These are phyloP conservation scores for Lates calcarifer DNA, from an alignment of 2,113 vertebrate species.

Conservation along the genomic window DNA sequence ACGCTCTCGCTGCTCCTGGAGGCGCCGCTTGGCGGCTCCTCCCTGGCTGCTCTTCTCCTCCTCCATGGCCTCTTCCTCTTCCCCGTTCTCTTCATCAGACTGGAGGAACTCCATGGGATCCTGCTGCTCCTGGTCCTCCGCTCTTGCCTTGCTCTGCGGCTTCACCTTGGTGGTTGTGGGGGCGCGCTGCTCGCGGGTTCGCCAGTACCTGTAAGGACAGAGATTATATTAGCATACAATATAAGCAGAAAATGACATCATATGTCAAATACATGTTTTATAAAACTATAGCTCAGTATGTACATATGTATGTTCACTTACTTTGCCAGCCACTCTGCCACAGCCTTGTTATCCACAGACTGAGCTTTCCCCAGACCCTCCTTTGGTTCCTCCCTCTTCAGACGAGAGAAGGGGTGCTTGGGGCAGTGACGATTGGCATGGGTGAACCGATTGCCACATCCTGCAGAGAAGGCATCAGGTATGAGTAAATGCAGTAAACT, in stretches of 20 bases:
- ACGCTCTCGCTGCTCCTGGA: conserved; percentile 97
- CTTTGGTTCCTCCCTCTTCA: conserved; percentile 93
- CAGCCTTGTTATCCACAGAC: conserved; percentile 94
- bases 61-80: conserved; percentile 83
- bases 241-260: no score
- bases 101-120: conserved; percentile 94
- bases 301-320: conserved; percentile 72
- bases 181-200: conserved; percentile 91
- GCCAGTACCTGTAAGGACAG: conserved; percentile 90
- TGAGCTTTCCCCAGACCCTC: conserved; percentile 87
- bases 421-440: conserved; percentile 98
- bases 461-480: conserved; percentile 73
- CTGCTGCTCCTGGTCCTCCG: conserved; percentile 94
- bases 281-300: not conserved
- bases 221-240: not conserved
- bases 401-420: conserved; percentile 94
- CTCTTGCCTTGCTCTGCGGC: conserved; percentile 84
- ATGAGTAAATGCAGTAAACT: not conserved
- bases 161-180: conserved; percentile 88
- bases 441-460: conserved; percentile 95
- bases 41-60: conserved; percentile 81
- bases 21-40: conserved; percentile 86
- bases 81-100: conserved; percentile 93
- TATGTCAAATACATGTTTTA: not conserved
- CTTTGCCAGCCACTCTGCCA: conserved; percentile 97